These are phyloP conservation scores for Eupithecia centaureata DNA, from an alignment of 2,888 invertebrate genomes.

Conservation along the genomic window DNA sequence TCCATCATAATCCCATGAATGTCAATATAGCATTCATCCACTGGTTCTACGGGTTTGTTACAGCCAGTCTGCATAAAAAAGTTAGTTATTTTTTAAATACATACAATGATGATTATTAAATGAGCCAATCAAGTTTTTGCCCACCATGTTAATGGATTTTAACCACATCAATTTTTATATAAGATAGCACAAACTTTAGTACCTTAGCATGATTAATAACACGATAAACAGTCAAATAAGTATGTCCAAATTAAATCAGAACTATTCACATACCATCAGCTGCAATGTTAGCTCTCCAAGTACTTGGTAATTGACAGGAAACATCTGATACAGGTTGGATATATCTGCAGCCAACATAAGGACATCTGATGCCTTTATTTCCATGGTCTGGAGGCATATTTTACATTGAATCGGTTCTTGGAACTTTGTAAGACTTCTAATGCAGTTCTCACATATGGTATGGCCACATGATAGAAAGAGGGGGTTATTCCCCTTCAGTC, in stretches of 20 bases:
- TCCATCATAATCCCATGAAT: conserved; percentile 60
- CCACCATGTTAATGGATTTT: not conserved
- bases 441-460: conserved; percentile 86
- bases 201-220: not conserved
- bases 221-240: not conserved
- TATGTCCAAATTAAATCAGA: not conserved
- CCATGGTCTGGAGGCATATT: conserved; percentile 70
- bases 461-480: conserved; percentile 87
- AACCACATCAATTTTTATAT: too few species aligned
- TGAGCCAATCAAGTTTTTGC: not conserved
- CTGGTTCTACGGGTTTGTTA: conserved; percentile 2
- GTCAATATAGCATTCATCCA: conserved; percentile 59
- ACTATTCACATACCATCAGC: conserved; percentile 38
- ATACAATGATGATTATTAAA: not conserved
- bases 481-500: conserved; percentile 73
- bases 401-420: conserved; percentile 77
- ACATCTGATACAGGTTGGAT: conserved; percentile 57
- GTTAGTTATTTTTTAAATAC: not conserved
- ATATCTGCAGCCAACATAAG: conserved; percentile 52
- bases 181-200: not conserved
- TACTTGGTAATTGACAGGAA: conserved; percentile 69
- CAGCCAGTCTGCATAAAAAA: conserved; percentile 20
- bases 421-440: conserved; percentile 67
- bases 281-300: conserved; percentile 69
- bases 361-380: conserved; percentile 51